Percentiles rank a stretch among this genome's conserved stretches.
These are phyloP conservation scores for Dicerorhinus sumatrensis DNA, from an alignment of 2,113 vertebrate genomes.

Conservation along the genomic window DNA sequence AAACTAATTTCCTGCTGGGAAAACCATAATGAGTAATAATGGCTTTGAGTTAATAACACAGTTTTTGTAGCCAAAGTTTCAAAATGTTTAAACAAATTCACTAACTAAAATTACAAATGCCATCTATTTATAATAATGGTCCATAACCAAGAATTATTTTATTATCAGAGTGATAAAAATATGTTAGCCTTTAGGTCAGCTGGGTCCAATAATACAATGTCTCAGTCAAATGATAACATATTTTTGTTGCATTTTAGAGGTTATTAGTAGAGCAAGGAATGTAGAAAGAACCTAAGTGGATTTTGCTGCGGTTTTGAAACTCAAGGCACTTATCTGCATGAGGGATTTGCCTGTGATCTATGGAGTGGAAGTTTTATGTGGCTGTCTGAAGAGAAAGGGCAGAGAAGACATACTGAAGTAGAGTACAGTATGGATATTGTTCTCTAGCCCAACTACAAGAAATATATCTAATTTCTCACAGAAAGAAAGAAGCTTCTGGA, in stretches of 20 bases:
- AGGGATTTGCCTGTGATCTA: background rate
- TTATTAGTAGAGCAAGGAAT: background rate
- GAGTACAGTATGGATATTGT: background rate
- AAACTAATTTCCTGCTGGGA: conserved; percentile 16
- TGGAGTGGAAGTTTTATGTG: background rate
- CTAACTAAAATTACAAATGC: background rate
- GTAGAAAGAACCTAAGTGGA: background rate
- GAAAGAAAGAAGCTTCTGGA: background rate
- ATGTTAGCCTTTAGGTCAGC: background rate
- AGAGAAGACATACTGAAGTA: background rate
- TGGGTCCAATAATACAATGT: background rate
- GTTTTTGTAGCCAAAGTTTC: background rate
- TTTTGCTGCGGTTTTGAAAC: background rate
- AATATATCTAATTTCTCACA: background rate
- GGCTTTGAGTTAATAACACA: background rate
- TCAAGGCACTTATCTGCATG: background rate
- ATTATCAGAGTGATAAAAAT: background rate
- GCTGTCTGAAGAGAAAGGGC: background rate
- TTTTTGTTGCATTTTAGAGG: background rate
- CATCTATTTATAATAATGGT: background rate
- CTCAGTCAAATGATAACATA: background rate
- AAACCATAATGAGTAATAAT: background rate
- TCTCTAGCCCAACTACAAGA: background rate
- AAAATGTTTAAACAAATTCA: background rate
- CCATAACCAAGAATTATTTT: background rate